These are phyloP conservation scores for Pheosia gnoma DNA, from an alignment of 2,888 invertebrate species.

Conservation along the genomic window DNA sequence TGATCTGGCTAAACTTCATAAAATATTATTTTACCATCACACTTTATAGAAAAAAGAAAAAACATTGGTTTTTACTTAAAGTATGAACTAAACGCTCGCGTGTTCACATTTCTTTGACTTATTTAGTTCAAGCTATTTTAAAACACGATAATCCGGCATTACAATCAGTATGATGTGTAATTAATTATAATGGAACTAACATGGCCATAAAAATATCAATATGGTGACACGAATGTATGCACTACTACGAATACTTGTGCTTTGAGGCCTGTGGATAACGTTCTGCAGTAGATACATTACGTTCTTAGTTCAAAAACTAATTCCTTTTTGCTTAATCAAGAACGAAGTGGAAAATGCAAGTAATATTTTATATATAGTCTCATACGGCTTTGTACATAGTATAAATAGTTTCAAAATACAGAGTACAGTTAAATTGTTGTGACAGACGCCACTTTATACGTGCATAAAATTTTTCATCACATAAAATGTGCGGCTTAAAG, in stretches of 20 bases:
- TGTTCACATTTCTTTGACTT: not conserved
- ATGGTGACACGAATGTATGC: not conserved
- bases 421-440: not conserved
- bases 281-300: too few relatives aligned
- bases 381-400: not conserved
- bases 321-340: too few relatives aligned
- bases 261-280: not conserved
- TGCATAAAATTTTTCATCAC: constrained; percentile 25
- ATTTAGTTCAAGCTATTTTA: not conserved
- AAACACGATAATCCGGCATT: not conserved
- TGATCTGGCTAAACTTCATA: too few relatives aligned
- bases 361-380: not conserved
- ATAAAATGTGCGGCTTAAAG: constrained; percentile 27
- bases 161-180: constrained; percentile 1
- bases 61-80: constrained; percentile 1
- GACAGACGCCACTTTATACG: constrained; percentile 6
- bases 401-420: not conserved
- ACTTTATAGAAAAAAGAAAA: not conserved
- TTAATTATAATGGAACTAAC: constrained; percentile 1
- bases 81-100: not conserved
- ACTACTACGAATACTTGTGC: not conserved
- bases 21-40: too few relatives aligned
- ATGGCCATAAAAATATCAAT: not conserved
- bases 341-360: not conserved
- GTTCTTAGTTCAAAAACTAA: too few relatives aligned